Evolutionary conservation across 2,888 invertebrate species (phyloP).

Genomic region (Harpagoxenus sublaevis): DNA sequence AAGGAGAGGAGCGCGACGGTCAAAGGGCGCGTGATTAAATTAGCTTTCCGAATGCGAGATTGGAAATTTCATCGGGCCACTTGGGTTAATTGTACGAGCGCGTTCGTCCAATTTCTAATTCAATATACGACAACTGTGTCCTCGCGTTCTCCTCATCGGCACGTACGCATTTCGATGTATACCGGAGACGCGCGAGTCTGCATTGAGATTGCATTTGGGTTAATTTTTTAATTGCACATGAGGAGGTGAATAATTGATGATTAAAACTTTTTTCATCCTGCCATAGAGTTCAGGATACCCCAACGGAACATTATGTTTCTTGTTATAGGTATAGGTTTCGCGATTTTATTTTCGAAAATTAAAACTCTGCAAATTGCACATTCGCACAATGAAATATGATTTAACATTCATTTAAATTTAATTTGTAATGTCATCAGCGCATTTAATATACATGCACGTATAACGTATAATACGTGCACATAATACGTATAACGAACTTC

Average conservation of each 20-base stretch:
- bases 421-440: not conserved
- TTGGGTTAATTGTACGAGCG: slow-evolving; percentile 49
- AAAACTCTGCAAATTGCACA: not conserved
- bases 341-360: not conserved
- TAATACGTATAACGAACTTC: not conserved
- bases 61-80: slow-evolving; percentile 47
- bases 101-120: slow-evolving; percentile 50
- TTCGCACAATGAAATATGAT: not conserved
- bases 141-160: not conserved
- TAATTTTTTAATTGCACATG: not conserved
- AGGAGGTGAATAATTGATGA: not conserved
- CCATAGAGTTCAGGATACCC: not conserved
- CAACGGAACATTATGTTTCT: not conserved
- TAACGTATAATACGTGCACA: not conserved
- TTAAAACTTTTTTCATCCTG: slow-evolving; percentile 15
- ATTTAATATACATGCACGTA: not conserved
- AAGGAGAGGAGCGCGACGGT: slow-evolving; percentile 12
- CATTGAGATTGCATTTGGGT: slow-evolving; percentile 4
- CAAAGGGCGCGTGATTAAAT: slow-evolving; percentile 51
- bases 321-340: not conserved
- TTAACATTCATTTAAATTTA: slow-evolving; percentile 3
- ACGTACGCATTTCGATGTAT: slow-evolving; percentile 3
- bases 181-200: not conserved
- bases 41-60: slow-evolving; percentile 45
- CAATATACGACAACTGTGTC: slow-evolving; percentile 32